Evolutionary conservation across 1,140 invertebrate species (phyloP).

Genomic region (Drosophila baimaii): DNA sequence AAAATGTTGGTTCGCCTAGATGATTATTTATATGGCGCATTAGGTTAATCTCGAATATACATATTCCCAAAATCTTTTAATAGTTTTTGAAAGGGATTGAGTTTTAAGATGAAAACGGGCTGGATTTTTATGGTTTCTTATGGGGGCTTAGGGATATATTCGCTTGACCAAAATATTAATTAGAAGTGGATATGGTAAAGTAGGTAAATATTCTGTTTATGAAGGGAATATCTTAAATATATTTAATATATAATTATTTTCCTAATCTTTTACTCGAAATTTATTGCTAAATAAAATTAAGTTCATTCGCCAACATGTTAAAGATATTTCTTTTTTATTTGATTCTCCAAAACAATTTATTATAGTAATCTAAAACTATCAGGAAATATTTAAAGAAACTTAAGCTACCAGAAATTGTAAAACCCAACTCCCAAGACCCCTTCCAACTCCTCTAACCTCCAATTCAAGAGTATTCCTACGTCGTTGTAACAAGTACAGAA

Average conservation of each 20-base stretch:
- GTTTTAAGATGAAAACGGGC: not conserved
- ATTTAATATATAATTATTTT: not conserved
- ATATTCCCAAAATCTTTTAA: conserved; percentile 38
- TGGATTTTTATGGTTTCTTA: conserved; percentile 1
- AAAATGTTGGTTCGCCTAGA: conserved; percentile 37
- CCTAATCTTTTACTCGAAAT: not conserved
- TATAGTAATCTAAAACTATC: not conserved
- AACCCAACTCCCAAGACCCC: too few relatives aligned
- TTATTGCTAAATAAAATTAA: too few relatives aligned
- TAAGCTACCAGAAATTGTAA: too few relatives aligned
- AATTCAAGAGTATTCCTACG: not conserved
- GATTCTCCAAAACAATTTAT: not conserved
- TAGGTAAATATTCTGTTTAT: not conserved
- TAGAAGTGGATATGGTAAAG: not conserved
- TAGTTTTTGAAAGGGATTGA: conserved; percentile 41
- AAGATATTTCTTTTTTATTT: not conserved
- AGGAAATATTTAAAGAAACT: not conserved
- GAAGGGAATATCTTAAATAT: not conserved
- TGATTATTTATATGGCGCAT: conserved; percentile 74
- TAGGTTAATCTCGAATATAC: conserved; percentile 47
- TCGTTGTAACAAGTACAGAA: not conserved
- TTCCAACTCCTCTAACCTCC: not conserved
- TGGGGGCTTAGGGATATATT: conserved; percentile 5
- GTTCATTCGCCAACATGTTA: not conserved
- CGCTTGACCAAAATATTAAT: conserved; percentile 5